Conservation (phyloP, 2,113 vertebrate genomes). For the Gymnorhina tibicen region DNA sequence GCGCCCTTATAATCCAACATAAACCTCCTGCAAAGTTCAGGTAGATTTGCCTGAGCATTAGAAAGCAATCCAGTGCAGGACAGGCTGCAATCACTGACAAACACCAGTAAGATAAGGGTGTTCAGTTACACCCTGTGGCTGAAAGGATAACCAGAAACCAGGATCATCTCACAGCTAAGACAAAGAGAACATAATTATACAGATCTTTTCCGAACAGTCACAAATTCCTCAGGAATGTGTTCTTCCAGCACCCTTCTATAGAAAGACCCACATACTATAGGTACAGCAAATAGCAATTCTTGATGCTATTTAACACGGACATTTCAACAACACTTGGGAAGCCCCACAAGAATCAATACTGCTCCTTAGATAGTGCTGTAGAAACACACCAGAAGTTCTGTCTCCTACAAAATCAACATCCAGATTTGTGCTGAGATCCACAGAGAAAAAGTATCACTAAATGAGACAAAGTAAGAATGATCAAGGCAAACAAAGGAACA, state of each 20-base stretch:
- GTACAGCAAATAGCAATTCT: not conserved
- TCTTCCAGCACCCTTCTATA: not conserved
- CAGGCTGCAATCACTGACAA: not conserved
- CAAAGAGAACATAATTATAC: not conserved
- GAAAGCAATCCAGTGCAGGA: not conserved
- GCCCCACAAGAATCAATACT: not conserved
- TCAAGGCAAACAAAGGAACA: not conserved
- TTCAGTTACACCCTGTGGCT: not conserved
- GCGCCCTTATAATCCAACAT: too few relatives aligned
- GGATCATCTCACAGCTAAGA: not conserved
- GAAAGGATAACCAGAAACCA: not conserved
- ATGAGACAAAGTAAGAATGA: not conserved
- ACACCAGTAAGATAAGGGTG: not conserved
- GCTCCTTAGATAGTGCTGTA: not conserved
- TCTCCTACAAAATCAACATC: not conserved
- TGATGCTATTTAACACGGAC: not conserved
- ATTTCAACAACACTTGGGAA: not conserved
- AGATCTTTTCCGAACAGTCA: not conserved
- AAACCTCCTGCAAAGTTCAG: not conserved
- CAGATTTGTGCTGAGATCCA: not conserved
- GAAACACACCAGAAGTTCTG: not conserved
- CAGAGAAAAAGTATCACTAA: not conserved
- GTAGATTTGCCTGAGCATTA: not conserved
- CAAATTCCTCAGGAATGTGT: not conserved
- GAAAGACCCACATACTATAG: rapidly evolving